Evolutionary conservation across 2,797 vertebrate genomes (phyloP), one percentile per base, ranked within the genome.

Genomic region (Leptoclinus maculatus): DNA sequence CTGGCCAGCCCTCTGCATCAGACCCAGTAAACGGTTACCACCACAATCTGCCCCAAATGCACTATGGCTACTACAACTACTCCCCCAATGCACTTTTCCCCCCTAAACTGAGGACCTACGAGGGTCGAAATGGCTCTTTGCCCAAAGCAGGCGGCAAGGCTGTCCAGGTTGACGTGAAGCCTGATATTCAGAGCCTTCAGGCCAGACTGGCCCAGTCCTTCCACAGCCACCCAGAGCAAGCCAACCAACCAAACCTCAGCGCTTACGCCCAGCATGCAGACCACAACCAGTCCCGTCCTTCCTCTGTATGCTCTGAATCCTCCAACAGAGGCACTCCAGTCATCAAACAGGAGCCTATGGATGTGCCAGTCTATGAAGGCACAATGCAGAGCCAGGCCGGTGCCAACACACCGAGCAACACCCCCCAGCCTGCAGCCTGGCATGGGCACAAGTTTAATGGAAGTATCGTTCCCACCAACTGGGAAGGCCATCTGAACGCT

Each of bases 331-430:
- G 88, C 78, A 94, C 93, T 56, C 94, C 95, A 1, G 81, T 96
- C 82, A 97, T 99, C 91, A 99, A 99, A 85, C 97, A 98, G 91
- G 98, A 99, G 80, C 98, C 98, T 0, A 86, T 95, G 3, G 97
- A 98, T 74, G 83, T 96, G 21, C 92, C 95, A 1, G 85, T 95
- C 0, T 88, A 95, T 77, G 88, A 95, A 82, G 92, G 90, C 45
- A 21, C 87, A 57, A 53, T 88, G 70, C 63, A 82, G 1, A 81
- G 68, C 66, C 92, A 90, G 54, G 77, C 86, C 62, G 86, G 92
- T 66, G 76, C 81, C 19, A 88, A 81, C 79, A 91, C 92, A 58
- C 91, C 93, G 0, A 89, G 88, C 75, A 88, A 80, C 76, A 92
- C 86, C 47, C 88, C 91, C 1, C 93, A 94, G 76, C 89, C 91